Percentiles rank a stretch among this genome's conserved stretches.
Evolutionary conservation across 1,140 invertebrate species (phyloP).

Genomic region (Nylanderia fulva): DNA sequence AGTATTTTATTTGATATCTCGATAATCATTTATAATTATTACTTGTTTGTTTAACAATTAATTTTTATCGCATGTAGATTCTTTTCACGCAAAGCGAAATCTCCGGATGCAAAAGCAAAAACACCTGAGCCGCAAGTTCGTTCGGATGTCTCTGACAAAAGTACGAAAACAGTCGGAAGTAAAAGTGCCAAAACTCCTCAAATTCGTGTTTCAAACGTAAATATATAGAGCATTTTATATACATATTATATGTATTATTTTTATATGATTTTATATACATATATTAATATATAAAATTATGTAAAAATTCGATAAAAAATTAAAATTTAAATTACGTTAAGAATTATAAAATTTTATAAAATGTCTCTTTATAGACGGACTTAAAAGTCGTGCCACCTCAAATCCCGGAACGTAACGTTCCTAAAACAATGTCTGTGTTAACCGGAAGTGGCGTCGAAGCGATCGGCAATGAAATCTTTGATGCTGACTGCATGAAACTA

Average conservation of each 20-base stretch:
- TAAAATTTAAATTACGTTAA: not conserved
- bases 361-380: conserved; percentile 85
- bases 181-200: conserved; percentile 77
- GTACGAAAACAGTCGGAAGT: conserved; percentile 57
- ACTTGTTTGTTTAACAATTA: conserved; percentile 55
- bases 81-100: conserved; percentile 92
- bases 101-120: conserved; percentile 88
- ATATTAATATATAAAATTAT: no score
- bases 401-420: conserved; percentile 89
- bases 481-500: conserved; percentile 94
- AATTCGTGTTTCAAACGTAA: conserved; percentile 84
- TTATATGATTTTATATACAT: no score
- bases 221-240: conserved; percentile 53
- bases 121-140: conserved; percentile 89
- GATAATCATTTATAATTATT: not conserved
- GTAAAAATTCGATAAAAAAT: not conserved
- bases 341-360: not conserved
- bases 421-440: conserved; percentile 91
- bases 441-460: conserved; percentile 90
- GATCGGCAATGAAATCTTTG: conserved; percentile 94
- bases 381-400: conserved; percentile 89
- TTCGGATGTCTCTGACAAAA: conserved; percentile 86
- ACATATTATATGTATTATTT: not conserved
- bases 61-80: conserved; percentile 87
- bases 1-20: not conserved